phyloP scores from a whole-genome alignment of 92 coral and sea anemone genomes.

The Porites evermanni region DNA sequence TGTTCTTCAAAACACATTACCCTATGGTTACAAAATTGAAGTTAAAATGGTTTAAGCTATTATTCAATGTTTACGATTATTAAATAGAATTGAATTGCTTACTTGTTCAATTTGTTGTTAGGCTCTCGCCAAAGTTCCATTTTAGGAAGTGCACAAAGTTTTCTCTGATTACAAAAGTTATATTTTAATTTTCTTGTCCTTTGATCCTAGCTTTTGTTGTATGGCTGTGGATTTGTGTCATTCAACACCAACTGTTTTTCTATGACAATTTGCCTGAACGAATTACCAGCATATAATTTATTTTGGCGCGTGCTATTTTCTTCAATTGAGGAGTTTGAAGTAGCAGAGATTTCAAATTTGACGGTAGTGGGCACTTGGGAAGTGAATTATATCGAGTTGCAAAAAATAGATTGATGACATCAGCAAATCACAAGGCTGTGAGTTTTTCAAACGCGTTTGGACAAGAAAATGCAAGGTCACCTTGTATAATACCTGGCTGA shows the following conservation, averaged over 20 bases:
- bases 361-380: conserved; percentile 8
- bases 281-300: not conserved
- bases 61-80: too few relatives aligned
- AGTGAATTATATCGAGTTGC: not conserved
- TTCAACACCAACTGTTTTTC: not conserved
- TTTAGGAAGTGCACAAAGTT: not conserved
- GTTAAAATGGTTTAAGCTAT: too few relatives aligned
- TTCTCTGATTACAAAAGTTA: not conserved
- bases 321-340: not conserved
- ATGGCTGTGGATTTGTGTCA: not conserved
- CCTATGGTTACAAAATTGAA: too few relatives aligned
- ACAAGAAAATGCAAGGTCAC: conserved; percentile 36
- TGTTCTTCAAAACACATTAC: too few relatives aligned
- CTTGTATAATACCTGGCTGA: conserved; percentile 24
- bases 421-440: not conserved
- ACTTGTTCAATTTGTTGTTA: not conserved
- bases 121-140: not conserved
- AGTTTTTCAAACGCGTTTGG: conserved; percentile 14
- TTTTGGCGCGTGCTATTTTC: not conserved
- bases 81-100: not conserved
- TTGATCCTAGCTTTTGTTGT: too few relatives aligned
- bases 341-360: not conserved
- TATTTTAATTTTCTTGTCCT: not conserved
- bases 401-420: not conserved
- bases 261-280: conserved; percentile 1